Evolutionary conservation across 2,888 invertebrate species (phyloP), one percentile per base, ranked within the genome.

Genomic region (Pandemis cinnamomeana): DNA sequence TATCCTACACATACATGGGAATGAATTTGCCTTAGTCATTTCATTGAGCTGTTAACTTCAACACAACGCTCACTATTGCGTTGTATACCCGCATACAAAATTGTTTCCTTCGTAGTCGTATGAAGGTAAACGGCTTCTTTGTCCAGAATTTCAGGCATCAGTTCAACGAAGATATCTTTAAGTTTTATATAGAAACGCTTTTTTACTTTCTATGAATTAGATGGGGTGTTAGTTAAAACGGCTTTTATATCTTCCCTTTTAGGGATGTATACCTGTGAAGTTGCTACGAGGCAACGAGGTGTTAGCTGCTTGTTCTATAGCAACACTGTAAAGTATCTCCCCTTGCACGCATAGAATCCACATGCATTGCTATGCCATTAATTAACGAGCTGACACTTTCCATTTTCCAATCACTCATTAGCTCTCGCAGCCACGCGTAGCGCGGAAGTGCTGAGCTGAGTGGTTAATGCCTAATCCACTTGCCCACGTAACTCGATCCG

Each of bases 341-440:
- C 58, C 11, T 7, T 55, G 60, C 13, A 67, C 63, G 68, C 71
- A 20, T 46, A 55, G 68, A 68, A 53, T 68, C 15, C 61, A 62
- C 62, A 62, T 41, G 63, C 62, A 64, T 60, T 55, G 70, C 70
- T 61, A 70, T 70, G 66, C 66, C 66, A 64, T 74, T 15, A 11
- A 73, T 75, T 75, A 77, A 73, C 73, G 69, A 64, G 60, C 68
- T 72, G 71, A 72, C 71, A 79, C 81, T 82, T 81, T 81, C 83
- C 77, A 78, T 83, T 83, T 84, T 81, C 81, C 81, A 80, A 80
- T 79, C 78, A 79, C 78, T 82, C 78, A 81, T 82, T 82, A 83
- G 78, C 77, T 78, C 69, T 78, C 78, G 77, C 80, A 81, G 78
- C 82, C 81, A 81, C 78, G 81, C 80, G 79, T 79, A 64, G 20